Evolutionary conservation across 2,797 vertebrate species (phyloP).

Genomic region (Margarornis squamiger): DNA sequence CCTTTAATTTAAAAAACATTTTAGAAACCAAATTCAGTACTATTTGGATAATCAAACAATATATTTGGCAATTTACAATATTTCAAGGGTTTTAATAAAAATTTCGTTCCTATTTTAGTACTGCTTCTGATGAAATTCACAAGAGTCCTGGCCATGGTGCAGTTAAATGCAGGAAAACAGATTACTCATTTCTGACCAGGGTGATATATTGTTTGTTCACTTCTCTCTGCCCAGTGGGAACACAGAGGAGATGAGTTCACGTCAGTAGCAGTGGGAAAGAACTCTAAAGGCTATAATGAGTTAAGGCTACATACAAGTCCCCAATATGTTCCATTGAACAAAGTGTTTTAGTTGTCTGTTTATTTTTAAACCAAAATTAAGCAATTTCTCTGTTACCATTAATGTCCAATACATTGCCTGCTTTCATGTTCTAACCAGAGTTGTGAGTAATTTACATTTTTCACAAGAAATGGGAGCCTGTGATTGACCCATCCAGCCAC

Average conservation of each 20-base stretch:
- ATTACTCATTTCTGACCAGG: not conserved
- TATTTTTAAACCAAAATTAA: not conserved
- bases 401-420: not conserved
- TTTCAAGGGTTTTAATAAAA: not conserved
- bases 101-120: not conserved
- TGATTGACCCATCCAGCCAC: constrained; percentile 61
- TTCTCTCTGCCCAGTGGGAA: not conserved
- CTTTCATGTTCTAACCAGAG: not conserved
- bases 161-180: not conserved
- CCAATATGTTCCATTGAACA: not conserved
- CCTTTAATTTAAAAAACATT: not conserved
- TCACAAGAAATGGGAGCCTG: not conserved
- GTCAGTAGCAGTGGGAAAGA: not conserved
- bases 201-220: not conserved
- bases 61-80: not conserved
- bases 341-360: not conserved
- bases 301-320: not conserved
- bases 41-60: not conserved
- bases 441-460: not conserved
- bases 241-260: not conserved
- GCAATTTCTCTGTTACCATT: not conserved
- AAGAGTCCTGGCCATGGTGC: not conserved
- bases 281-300: not conserved
- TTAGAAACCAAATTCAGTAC: not conserved
- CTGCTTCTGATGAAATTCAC: not conserved